phyloP scores from a whole-genome alignment of 2,113 vertebrate genomes.

The Cichladusa arquata region DNA sequence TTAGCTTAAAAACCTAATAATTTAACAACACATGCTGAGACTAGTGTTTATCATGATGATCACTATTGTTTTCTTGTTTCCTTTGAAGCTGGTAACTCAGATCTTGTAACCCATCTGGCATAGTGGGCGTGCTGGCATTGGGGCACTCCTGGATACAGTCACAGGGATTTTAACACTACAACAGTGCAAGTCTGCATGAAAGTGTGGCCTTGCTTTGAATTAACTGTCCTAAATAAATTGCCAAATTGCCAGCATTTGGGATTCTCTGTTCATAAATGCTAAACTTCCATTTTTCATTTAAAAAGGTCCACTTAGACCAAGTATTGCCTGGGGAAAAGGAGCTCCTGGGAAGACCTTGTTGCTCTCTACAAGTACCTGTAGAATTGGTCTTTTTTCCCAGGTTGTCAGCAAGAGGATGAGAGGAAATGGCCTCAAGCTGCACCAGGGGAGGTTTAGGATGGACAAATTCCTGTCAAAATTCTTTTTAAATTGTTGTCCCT shows the following conservation, averaged over 20 bases:
- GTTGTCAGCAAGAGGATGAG: not conserved
- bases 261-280: not conserved
- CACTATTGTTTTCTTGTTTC: not conserved
- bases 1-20: constrained; percentile 5
- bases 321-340: not conserved
- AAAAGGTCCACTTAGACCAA: not conserved
- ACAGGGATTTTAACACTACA: not conserved
- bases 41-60: not conserved
- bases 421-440: not conserved
- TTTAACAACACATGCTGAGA: not conserved
- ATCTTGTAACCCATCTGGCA: not conserved
- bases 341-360: rapidly evolving
- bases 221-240: not conserved
- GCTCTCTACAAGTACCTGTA: not conserved
- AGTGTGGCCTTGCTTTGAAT: not conserved
- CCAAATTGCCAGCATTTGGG: not conserved
- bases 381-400: not conserved
- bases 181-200: not conserved
- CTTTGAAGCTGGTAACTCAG: not conserved
- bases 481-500: not conserved
- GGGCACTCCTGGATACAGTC: not conserved
- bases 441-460: not conserved
- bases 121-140: not conserved
- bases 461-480: not conserved
- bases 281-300: not conserved